Evolutionary conservation across 2,797 vertebrate genomes (phyloP).

Genomic region (Galago senegalensis): DNA sequence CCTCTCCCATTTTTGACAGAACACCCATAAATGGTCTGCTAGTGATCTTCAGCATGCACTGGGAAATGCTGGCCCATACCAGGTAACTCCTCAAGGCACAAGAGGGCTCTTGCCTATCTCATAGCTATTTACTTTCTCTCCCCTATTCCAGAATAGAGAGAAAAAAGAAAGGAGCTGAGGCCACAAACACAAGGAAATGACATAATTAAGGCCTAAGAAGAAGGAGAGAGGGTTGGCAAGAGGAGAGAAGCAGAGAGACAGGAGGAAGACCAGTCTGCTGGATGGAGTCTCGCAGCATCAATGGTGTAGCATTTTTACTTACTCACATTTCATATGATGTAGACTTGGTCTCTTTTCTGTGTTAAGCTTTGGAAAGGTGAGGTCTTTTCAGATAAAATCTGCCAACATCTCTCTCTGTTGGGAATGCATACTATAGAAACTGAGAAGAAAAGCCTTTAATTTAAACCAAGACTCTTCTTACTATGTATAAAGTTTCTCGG

Average conservation of each 20-base stretch:
- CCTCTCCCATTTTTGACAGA: neutral
- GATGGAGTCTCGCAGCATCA: neutral
- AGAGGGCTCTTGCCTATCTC: neutral
- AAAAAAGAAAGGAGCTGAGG: neutral
- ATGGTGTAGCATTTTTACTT: neutral
- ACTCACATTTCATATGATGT: neutral
- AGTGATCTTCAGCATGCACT: neutral
- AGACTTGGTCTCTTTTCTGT: neutral
- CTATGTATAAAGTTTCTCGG: neutral
- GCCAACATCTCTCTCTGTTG: neutral
- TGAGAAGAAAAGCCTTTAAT: neutral
- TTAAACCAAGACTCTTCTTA: neutral
- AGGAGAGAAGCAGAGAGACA: neutral
- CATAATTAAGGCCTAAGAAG: neutral
- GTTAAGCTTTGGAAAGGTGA: neutral
- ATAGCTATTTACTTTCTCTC: neutral
- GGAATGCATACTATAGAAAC: neutral
- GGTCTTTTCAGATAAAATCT: slow-evolving; percentile 25
- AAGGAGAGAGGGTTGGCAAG: neutral
- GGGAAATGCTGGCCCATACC: neutral
- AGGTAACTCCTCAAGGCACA: neutral
- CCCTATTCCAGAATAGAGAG: neutral
- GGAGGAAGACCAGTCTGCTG: neutral
- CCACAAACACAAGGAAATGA: neutral
- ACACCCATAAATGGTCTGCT: neutral